Evolutionary conservation across 2,888 invertebrate species (phyloP).

Genomic region (Pandemis cinnamomeana): DNA sequence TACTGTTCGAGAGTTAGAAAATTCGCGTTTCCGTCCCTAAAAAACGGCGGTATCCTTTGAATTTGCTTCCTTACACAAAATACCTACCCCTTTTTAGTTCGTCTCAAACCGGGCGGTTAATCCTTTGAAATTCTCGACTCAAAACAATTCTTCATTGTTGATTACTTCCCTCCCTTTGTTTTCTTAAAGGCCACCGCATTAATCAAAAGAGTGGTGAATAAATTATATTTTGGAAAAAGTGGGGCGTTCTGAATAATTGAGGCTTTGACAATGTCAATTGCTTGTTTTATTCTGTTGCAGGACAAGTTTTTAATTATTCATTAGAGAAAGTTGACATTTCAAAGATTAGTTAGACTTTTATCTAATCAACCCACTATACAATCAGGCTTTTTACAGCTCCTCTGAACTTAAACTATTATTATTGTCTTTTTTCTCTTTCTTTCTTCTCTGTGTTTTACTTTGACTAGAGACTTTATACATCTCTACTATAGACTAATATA

Average conservation of each 20-base stretch:
- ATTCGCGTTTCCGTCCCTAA: conserved; percentile 35
- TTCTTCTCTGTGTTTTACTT: too few relatives aligned
- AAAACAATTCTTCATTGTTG: conserved; percentile 40
- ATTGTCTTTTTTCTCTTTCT: too few relatives aligned
- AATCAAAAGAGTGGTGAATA: conserved; percentile 37
- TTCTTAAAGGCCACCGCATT: conserved; percentile 37
- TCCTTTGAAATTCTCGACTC: conserved; percentile 36
- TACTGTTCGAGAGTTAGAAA: conserved; percentile 39
- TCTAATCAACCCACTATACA: too few relatives aligned
- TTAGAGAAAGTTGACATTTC: too few relatives aligned
- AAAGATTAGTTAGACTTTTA: too few relatives aligned
- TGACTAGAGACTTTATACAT: too few relatives aligned
- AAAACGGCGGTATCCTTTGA: conserved; percentile 34
- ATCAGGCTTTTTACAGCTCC: too few relatives aligned
- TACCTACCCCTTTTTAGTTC: conserved; percentile 40
- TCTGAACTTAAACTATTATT: too few relatives aligned
- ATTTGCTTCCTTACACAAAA: conserved; percentile 29
- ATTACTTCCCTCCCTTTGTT: conserved; percentile 41
- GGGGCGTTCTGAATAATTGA: neutral
- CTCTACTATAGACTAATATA: too few relatives aligned
- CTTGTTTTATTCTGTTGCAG: neutral
- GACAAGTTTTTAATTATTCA: too few relatives aligned
- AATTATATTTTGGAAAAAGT: conserved; percentile 24
- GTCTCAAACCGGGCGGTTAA: conserved; percentile 37
- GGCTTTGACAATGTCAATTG: neutral